These are phyloP conservation scores for Heliothis virescens DNA, from an alignment of 1,140 invertebrate species.

Conservation along the genomic window DNA sequence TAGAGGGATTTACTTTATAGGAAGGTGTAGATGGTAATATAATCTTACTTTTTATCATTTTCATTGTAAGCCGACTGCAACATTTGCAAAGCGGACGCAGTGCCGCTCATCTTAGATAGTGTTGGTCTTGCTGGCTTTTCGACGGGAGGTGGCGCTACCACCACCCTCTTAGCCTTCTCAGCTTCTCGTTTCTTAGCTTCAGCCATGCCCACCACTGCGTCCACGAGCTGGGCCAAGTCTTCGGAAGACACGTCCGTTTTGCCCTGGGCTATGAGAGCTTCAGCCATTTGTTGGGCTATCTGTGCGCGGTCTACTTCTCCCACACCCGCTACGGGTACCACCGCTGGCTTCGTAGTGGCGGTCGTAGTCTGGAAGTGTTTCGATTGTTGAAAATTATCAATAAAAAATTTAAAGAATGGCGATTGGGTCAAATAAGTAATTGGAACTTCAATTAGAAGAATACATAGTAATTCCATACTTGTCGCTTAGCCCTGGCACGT, in stretches of 20 bases:
- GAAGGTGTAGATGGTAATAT: neutral
- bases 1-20: too few relatives aligned
- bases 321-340: constrained; percentile 33
- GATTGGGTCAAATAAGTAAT: too few relatives aligned
- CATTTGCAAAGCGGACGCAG: constrained; percentile 74
- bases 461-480: constrained; percentile 6
- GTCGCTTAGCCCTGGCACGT: neutral
- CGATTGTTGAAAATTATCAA: neutral
- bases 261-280: constrained; percentile 91
- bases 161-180: constrained; percentile 56
- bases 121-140: neutral
- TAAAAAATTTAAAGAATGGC: neutral
- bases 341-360: neutral
- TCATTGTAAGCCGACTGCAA: constrained; percentile 78
- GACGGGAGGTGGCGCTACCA: neutral
- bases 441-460: too few relatives aligned
- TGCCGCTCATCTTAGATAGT: constrained; percentile 23
- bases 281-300: constrained; percentile 92
- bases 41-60: constrained; percentile 72
- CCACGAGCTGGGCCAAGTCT: constrained; percentile 91
- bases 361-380: neutral
- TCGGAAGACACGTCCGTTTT: constrained; percentile 91
- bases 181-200: constrained; percentile 75
- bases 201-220: constrained; percentile 89
- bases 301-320: constrained; percentile 90